Percentiles rank a stretch among this genome's conserved stretches.
These are phyloP conservation scores for Paradoxurus hermaphroditus DNA, from an alignment of 2,113 vertebrate species.

Conservation along the genomic window DNA sequence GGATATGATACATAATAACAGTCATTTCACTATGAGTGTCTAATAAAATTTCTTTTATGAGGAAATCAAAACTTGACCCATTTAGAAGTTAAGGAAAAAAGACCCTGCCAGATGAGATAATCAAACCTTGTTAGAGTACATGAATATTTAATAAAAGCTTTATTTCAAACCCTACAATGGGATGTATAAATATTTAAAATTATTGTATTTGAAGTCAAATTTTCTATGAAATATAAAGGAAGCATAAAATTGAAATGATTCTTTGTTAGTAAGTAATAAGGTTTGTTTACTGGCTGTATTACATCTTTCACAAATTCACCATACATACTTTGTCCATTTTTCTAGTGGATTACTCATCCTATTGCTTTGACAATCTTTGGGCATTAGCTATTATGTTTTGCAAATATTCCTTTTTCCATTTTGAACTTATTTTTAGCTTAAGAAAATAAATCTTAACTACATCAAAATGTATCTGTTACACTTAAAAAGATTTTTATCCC, in stretches of 20 bases:
- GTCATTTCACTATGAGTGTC: not conserved
- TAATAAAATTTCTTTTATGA: conserved; percentile 25
- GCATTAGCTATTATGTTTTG: not conserved
- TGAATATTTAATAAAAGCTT: not conserved
- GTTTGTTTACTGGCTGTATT: not conserved
- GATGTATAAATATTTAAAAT: conserved; percentile 14
- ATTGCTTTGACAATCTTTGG: not conserved
- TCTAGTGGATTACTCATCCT: not conserved
- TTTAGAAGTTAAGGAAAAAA: not conserved
- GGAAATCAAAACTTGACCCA: conserved; percentile 33
- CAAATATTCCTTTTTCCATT: not conserved
- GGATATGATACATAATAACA: not conserved
- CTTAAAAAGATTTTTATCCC: not conserved
- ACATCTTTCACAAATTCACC: not conserved
- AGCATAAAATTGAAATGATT: not conserved
- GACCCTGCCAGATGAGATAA: not conserved
- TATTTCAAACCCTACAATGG: not conserved
- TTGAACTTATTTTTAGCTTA: not conserved
- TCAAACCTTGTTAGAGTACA: not conserved
- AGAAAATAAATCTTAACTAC: conserved; percentile 11
- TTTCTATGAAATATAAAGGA: not conserved
- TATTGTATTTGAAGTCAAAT: conserved; percentile 10
- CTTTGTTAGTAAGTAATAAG: not conserved
- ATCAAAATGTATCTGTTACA: not conserved
- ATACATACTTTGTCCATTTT: not conserved